Percentiles rank a stretch among this genome's conserved stretches.
phyloP scores from a whole-genome alignment of 2,888 invertebrate genomes.

The Eupithecia subfuscata region DNA sequence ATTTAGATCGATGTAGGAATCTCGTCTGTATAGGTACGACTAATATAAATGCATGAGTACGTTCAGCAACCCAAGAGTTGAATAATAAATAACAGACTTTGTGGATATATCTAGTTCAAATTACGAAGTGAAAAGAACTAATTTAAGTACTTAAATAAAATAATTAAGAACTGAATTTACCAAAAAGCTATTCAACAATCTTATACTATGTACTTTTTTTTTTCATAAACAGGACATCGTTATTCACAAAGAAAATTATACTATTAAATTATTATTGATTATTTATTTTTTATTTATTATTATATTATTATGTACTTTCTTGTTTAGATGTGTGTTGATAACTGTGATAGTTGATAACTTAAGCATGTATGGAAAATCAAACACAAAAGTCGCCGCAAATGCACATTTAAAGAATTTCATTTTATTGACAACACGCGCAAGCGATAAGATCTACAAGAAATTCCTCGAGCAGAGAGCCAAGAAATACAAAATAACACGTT shows the following conservation, averaged over 20 bases:
- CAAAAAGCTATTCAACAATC: neutral
- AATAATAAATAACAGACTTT: conserved; percentile 6
- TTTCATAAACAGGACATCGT: no score
- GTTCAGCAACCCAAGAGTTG: neutral
- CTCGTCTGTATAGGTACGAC: neutral
- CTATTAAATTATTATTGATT: no score
- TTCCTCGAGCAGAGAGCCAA: conserved; percentile 9
- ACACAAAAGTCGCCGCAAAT: neutral
- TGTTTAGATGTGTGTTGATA: neutral
- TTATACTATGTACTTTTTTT: neutral
- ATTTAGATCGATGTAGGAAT: neutral
- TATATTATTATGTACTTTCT: no score
- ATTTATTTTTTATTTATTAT: no score
- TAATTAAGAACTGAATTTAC: neutral
- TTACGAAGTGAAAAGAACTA: neutral
- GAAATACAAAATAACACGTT: conserved; percentile 34
- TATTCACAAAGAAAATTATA: no score
- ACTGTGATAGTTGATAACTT: neutral
- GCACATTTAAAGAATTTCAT: neutral
- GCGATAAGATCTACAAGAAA: conserved; percentile 14
- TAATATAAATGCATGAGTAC: neutral
- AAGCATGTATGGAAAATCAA: neutral
- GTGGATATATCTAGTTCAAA: neutral
- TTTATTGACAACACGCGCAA: conserved; percentile 17
- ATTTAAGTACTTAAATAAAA: no score